Conservation (phyloP, 2,113 vertebrate genomes). For the Trachemys scripta region DNA sequence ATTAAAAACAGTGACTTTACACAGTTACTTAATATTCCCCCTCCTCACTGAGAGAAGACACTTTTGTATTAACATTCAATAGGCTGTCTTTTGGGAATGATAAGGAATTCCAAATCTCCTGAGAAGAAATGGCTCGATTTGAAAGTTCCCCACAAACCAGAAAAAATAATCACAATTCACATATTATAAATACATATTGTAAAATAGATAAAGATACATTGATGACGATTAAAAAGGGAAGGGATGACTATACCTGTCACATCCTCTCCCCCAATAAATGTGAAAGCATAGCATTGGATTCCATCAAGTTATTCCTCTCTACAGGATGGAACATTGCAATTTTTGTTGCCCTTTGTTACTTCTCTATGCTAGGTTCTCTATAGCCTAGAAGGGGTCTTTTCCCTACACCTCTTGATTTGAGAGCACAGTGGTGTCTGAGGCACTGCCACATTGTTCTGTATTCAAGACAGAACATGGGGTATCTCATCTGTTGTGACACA, state of each 20-base stretch:
- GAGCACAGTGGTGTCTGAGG: not conserved
- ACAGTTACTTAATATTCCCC: not conserved
- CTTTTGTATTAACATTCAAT: conserved; percentile 23
- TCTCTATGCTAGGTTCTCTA: not conserved
- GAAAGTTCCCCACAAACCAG: not conserved
- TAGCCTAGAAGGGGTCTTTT: not conserved
- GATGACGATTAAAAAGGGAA: not conserved
- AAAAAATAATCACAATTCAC: not conserved
- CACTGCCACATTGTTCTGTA: not conserved
- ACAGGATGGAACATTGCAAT: not conserved
- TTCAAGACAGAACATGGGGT: not conserved
- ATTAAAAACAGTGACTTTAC: not conserved
- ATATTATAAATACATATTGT: conserved; percentile 17
- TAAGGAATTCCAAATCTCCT: not conserved
- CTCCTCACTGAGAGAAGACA: not conserved
- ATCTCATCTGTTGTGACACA: not conserved
- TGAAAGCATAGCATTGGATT: not conserved
- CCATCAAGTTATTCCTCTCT: not conserved
- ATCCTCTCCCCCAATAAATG: not conserved
- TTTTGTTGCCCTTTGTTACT: not conserved
- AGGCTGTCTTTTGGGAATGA: not conserved
- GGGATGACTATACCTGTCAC: not conserved
- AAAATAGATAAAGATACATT: not conserved
- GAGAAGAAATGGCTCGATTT: not conserved
- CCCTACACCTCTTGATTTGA: not conserved